Percentiles rank a stretch among this genome's conserved stretches.
Conservation (phyloP, 1,140 invertebrate genomes). For the Drosophila guanche region DNA sequence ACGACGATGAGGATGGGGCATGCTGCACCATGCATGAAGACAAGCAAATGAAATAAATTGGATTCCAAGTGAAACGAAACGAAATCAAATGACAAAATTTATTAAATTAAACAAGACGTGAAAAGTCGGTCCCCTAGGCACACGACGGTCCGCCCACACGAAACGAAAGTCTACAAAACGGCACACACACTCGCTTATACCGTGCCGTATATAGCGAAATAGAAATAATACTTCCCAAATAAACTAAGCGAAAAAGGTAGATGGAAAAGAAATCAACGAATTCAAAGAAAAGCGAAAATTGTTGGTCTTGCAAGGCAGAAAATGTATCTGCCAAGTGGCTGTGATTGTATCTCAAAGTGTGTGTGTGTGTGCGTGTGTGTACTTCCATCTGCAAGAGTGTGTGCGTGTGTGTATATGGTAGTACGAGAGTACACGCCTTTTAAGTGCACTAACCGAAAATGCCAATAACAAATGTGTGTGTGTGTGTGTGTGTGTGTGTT, state of each 20-base stretch:
- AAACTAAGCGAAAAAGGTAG: conserved; percentile 67
- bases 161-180: conserved; percentile 60
- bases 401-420: conserved; percentile 22
- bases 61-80: conserved; percentile 31
- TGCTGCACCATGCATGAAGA: conserved; percentile 5
- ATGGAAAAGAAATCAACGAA: too few relatives aligned
- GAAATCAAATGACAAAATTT: conserved; percentile 68
- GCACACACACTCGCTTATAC: conserved; percentile 8
- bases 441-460: conserved; percentile 53
- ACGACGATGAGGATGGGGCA: conserved; percentile 28
- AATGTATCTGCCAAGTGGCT: conserved; percentile 67
- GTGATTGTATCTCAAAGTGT: conserved; percentile 11
- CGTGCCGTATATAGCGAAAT: too few relatives aligned
- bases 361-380: conserved; percentile 17
- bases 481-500: too few relatives aligned
- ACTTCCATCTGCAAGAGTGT: conserved; percentile 9
- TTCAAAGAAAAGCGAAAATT: conserved; percentile 50
- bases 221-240: conserved; percentile 19
- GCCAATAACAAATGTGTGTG: conserved; percentile 49
- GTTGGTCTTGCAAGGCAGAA: conserved; percentile 48
- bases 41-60: conserved; percentile 32
- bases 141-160: conserved; percentile 38
- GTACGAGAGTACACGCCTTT: conserved; percentile 70
- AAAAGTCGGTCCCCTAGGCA: conserved; percentile 18
- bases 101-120: conserved; percentile 76